Base-by-base conservation (phyloP, 2,888 invertebrate species). In the Ptilodon capucinus region DNA sequence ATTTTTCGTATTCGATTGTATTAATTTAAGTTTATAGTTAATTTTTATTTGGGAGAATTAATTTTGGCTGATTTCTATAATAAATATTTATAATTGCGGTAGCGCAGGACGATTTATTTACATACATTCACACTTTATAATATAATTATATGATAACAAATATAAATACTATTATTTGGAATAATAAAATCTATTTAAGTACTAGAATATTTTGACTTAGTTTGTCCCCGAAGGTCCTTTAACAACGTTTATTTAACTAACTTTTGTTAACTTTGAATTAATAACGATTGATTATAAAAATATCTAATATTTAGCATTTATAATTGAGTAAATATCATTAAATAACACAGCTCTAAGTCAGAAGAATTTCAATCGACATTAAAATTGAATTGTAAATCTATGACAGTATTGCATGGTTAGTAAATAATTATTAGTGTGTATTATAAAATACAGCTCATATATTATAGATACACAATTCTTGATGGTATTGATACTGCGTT, bases 11-110 rank as follows among this genome's bases (percentile, higher is more conserved):
- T 68, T 80, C 76, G 75, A 74, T 76, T 68, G 40, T 75, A 67
- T 83, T 70, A 76, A 76, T 79, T 76, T 86, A 84, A 85, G 84
- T 86, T 86, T 83, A 81, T 86, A 86, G 77, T 60, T 74, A 80
- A 76, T 80, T 78, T 84, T 86, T 83, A 84, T 86, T 86, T 86
- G 85, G 87, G 81, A 81, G 60, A 73, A 78, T 77, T 84, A 82
- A 80, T 86, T 88, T 88, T 87, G 88, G 86, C 86, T 85, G 86
- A 89, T 88, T 89, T 86, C 76, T 60, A 76, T 78, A 86, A 82
- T 84, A 85, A 84, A 85, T 86, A 84, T 84, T 84, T 85, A 84
- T 82, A 36, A 83, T 81, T 77, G 81, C 80, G 83, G 80, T 77
- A 81, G 76, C 78, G 71, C 79, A 65, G 62, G 52, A 51, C 54